Conservation (phyloP, 2,888 invertebrate genomes). For the Drosophila anceps region DNA sequence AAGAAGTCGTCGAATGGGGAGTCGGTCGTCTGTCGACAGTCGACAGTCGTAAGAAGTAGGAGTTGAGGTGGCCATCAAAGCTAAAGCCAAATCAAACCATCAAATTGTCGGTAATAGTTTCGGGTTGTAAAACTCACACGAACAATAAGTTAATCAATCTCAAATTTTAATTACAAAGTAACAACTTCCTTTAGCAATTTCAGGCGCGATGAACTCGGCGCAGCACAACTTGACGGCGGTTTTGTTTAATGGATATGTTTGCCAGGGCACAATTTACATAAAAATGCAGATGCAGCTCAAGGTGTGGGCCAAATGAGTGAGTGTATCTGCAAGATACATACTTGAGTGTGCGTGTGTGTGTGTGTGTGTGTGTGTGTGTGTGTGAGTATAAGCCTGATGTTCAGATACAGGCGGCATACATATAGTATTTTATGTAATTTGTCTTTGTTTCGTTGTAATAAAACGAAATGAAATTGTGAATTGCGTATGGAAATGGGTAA, state of each 20-base stretch:
- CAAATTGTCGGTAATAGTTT: conserved; percentile 80
- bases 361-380: conserved; percentile 3
- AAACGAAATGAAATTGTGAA: conserved; percentile 82
- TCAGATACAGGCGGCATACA: conserved; percentile 21
- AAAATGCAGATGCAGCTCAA: conserved; percentile 70
- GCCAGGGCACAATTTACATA: conserved; percentile 72
- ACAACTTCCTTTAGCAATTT: conserved; percentile 82
- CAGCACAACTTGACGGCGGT: conserved; percentile 8
- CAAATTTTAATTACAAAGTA: conserved; percentile 81
- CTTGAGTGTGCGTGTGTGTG: neutral
- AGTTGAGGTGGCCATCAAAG: conserved; percentile 34
- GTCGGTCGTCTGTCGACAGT: neutral
- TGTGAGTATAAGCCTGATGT: conserved; percentile 10
- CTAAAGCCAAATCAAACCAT: conserved; percentile 73
- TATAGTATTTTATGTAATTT: conserved; percentile 80
- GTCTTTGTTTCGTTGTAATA: conserved; percentile 82
- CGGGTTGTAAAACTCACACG: conserved; percentile 81
- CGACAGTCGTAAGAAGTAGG: neutral
- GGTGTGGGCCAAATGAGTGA: conserved; percentile 68
- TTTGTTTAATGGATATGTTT: conserved; percentile 66
- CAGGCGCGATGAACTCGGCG: conserved; percentile 76
- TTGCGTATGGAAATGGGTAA: conserved; percentile 39
- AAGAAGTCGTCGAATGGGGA: conserved; percentile 50
- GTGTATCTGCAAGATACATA: conserved; percentile 50
- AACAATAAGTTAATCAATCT: conserved; percentile 83